Evolutionary conservation across 2,888 invertebrate species (phyloP).

Genomic region (Papilio protenor): DNA sequence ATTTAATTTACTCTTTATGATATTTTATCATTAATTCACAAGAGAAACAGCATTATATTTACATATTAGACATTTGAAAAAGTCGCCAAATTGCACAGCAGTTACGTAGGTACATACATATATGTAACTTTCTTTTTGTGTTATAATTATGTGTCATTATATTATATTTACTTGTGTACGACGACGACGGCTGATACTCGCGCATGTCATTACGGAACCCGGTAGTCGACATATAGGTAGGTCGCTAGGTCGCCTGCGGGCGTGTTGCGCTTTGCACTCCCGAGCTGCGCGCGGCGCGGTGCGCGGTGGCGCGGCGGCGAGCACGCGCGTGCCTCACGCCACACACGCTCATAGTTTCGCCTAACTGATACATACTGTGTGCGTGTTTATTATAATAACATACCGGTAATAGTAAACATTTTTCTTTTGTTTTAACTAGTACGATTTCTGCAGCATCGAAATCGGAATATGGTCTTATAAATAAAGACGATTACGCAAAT

Average conservation of each 20-base stretch:
- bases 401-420: neutral
- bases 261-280: neutral
- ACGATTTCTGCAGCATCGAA: neutral
- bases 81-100: too few species aligned
- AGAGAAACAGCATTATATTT: too few species aligned
- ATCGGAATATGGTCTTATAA: neutral
- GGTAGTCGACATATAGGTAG: neutral
- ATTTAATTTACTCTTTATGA: neutral
- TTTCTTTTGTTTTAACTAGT: neutral
- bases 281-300: neutral
- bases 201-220: slow-evolving; percentile 8
- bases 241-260: neutral
- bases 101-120: neutral
- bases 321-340: neutral
- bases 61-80: too few species aligned
- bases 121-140: neutral
- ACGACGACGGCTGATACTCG: slow-evolving; percentile 15
- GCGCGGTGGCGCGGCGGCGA: neutral
- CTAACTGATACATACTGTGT: neutral
- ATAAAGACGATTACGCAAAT: too few species aligned
- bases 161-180: slow-evolving; percentile 11
- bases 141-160: neutral
- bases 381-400: neutral
- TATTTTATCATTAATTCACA: neutral
- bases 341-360: neutral